A percentile compares a stretch with the other conserved stretches of the same genome.
These are phyloP conservation scores for Eulemur rufifrons DNA, from an alignment of 2,113 vertebrate genomes.

Conservation along the genomic window DNA sequence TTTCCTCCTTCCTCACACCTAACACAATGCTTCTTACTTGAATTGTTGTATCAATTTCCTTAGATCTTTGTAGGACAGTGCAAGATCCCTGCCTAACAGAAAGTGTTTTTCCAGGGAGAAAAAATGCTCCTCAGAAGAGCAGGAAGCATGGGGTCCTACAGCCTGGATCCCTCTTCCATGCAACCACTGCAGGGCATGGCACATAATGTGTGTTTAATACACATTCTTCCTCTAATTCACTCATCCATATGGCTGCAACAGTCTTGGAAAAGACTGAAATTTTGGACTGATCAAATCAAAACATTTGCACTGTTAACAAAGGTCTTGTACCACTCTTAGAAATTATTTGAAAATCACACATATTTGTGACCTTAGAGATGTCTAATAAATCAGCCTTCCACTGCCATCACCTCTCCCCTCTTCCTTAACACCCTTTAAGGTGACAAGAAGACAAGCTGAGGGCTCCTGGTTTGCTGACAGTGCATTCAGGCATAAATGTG, in stretches of 20 bases:
- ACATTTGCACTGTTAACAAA: not conserved
- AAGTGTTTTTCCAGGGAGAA: not conserved
- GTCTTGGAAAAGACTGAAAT: not conserved
- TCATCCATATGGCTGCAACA: not conserved
- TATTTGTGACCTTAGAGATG: not conserved
- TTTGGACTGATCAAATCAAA: not conserved
- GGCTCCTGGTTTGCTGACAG: slow-evolving; percentile 52
- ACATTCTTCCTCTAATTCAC: not conserved
- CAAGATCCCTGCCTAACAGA: not conserved
- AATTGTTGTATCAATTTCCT: not conserved
- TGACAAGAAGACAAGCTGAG: not conserved
- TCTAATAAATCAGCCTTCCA: not conserved
- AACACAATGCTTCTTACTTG: not conserved
- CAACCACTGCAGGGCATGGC: not conserved
- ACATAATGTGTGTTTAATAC: not conserved
- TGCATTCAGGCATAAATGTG: slow-evolving; percentile 38
- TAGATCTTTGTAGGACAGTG: not conserved
- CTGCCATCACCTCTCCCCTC: not conserved
- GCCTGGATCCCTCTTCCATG: not conserved
- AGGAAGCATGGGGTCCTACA: not conserved
- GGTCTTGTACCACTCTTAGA: not conserved
- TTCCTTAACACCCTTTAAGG: slow-evolving; percentile 24
- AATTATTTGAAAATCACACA: not conserved
- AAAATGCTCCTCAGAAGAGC: not conserved
- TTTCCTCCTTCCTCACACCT: not conserved